These are phyloP conservation scores for Erebia epiphron DNA, from an alignment of 2,888 invertebrate species.

Conservation along the genomic window DNA sequence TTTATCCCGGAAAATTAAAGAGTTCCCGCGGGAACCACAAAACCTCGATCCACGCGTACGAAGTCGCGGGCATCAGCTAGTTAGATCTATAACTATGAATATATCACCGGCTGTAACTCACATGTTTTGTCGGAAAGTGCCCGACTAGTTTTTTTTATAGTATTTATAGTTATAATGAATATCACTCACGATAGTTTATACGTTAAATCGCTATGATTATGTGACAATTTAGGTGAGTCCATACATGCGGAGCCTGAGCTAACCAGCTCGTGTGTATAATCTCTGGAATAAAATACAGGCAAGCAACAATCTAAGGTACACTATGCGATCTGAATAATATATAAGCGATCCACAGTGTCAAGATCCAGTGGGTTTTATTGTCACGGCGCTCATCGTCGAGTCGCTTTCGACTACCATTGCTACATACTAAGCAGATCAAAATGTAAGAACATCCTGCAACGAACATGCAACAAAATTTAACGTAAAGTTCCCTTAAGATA, in stretches of 20 bases:
- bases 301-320: neutral
- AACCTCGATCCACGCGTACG: too few species aligned
- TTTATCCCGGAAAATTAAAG: too few species aligned
- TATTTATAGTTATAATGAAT: too few species aligned
- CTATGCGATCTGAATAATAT: constrained; percentile 18
- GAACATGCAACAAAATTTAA: neutral
- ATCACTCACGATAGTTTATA: too few species aligned
- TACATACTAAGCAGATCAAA: constrained; percentile 13
- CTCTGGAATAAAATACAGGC: neutral
- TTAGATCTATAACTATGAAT: too few species aligned
- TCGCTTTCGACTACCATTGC: neutral
- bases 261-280: neutral
- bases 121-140: too few species aligned
- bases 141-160: too few species aligned
- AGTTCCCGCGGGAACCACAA: too few species aligned
- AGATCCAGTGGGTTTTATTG: constrained; percentile 16
- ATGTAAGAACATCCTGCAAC: neutral
- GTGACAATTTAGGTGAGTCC: neutral
- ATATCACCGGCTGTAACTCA: too few species aligned
- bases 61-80: too few species aligned
- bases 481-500: too few species aligned
- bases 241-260: neutral
- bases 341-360: neutral
- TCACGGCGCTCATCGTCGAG: constrained; percentile 4
- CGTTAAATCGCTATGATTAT: too few species aligned